A percentile compares a stretch with the other conserved stretches of the same genome.
Evolutionary conservation across 2,888 invertebrate genomes (phyloP).

Genomic region (Drosophila stalkeri): DNA sequence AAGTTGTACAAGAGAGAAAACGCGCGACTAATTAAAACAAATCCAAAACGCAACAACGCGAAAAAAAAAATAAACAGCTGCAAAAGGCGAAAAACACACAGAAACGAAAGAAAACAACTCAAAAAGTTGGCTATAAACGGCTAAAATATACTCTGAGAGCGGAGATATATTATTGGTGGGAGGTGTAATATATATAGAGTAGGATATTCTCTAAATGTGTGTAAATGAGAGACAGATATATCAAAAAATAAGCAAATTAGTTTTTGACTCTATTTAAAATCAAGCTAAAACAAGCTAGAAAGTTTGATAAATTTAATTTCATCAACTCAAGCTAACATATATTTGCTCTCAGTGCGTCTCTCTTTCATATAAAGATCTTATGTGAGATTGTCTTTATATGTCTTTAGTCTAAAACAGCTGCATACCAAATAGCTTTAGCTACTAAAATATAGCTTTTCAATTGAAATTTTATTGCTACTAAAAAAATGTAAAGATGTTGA

Average conservation of each 20-base stretch:
- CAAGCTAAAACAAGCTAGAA: not conserved
- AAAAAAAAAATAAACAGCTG: conserved; percentile 19
- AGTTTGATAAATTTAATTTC: not conserved
- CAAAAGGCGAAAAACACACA: conserved; percentile 15
- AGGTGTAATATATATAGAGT: not conserved
- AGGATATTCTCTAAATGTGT: not conserved
- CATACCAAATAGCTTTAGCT: not conserved
- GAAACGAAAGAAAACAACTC: not conserved
- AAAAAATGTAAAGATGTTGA: not conserved
- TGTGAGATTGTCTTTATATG: not conserved
- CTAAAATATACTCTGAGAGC: not conserved
- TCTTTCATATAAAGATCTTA: not conserved
- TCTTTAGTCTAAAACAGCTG: not conserved
- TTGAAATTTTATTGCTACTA: not conserved
- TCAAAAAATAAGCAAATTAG: not conserved
- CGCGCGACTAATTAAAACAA: conserved; percentile 68
- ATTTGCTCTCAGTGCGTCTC: too few species aligned
- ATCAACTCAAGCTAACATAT: not conserved
- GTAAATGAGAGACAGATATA: not conserved
- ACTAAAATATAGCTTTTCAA: not conserved
- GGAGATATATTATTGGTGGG: too few species aligned
- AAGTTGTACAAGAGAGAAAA: conserved; percentile 44
- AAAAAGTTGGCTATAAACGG: not conserved
- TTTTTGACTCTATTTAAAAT: not conserved
- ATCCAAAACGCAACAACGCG: conserved; percentile 62